phyloP scores from a whole-genome alignment of 2,113 vertebrate genomes.

The Raja brachyura region DNA sequence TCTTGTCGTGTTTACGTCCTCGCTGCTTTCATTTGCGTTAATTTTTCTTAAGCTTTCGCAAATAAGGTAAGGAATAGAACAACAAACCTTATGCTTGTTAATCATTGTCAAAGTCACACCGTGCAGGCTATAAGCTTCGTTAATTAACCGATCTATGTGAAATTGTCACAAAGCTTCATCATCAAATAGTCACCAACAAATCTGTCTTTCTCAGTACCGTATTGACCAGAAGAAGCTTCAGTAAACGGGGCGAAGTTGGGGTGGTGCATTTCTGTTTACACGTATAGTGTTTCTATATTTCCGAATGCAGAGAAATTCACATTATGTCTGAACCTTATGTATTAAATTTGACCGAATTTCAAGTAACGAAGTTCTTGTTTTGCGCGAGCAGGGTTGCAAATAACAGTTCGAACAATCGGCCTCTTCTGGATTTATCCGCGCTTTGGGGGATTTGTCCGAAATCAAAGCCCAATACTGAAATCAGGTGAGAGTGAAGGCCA shows the following conservation, averaged over 20 bases:
- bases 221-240: neutral
- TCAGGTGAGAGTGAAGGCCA: neutral
- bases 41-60: neutral
- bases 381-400: neutral
- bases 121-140: no score
- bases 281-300: neutral
- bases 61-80: neutral
- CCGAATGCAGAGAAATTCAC: neutral
- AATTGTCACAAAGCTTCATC: no score
- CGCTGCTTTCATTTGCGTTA: neutral
- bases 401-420: neutral
- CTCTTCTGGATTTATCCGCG: neutral
- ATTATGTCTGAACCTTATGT: neutral
- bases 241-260: neutral
- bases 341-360: no score
- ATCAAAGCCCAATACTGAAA: neutral
- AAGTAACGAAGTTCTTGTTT: neutral
- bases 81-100: neutral
- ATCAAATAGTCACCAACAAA: neutral
- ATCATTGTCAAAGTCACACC: neutral
- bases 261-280: neutral
- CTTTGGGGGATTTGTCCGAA: neutral
- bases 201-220: neutral
- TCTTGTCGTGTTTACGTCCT: neutral
- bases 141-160: neutral